A percentile compares a stretch with the other conserved stretches of the same genome.
Conservation (phyloP, 2,888 invertebrate genomes). For the Meghimatium bilineatum region DNA sequence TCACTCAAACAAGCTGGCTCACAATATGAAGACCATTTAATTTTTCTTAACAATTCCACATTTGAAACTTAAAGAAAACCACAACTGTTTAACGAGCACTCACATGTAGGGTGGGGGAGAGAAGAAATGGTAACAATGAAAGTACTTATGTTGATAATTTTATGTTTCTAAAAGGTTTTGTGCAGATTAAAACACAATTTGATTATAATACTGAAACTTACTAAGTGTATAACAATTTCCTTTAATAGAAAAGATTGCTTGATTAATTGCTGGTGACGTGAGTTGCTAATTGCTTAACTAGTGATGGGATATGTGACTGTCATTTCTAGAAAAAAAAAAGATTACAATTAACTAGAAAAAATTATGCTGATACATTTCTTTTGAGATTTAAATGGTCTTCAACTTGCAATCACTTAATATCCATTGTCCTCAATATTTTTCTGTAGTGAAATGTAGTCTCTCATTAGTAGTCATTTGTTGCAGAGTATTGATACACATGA, state of each 20-base stretch:
- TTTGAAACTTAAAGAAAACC: background rate
- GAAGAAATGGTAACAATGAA: background rate
- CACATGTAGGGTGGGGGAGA: constrained; percentile 4
- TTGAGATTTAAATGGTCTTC: background rate
- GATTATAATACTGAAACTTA: background rate
- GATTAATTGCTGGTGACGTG: background rate
- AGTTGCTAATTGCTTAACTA: background rate
- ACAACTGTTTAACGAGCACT: constrained; percentile 1
- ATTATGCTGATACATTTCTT: background rate
- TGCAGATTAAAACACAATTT: background rate
- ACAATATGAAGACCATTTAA: constrained; percentile 42
- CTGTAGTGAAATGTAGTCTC: background rate
- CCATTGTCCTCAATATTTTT: background rate
- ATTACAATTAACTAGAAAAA: background rate
- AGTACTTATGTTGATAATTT: background rate
- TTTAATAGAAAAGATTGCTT: background rate
- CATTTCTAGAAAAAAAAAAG: background rate
- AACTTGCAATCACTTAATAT: background rate
- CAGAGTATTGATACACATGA: background rate
- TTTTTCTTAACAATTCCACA: background rate
- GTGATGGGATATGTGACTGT: background rate
- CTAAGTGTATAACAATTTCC: background rate
- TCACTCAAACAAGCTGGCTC: constrained; percentile 24
- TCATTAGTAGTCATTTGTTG: background rate
- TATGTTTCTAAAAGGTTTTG: background rate